Evolutionary conservation across 2,888 invertebrate species (phyloP), one percentile per base, ranked within the genome.

Genomic region (Andrena hattorfiana): DNA sequence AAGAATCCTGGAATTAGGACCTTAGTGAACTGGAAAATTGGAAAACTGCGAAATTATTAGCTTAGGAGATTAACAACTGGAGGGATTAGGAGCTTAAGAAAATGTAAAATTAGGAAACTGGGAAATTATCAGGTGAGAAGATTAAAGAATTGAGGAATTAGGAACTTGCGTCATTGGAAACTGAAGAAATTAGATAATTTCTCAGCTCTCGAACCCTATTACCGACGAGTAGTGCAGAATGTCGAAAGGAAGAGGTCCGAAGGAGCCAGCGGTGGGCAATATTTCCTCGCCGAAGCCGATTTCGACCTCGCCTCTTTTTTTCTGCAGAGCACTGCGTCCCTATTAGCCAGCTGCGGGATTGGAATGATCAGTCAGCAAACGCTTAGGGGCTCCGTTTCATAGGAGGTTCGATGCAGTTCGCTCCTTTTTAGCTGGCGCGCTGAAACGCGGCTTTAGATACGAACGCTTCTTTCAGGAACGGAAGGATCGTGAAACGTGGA

Each of bases 401-500:
- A 16, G 78, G 67, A 67, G 56, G 67, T 70, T 80, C 70, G 71
- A 67, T 56, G 63, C 30, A 23, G 13, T 54, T 30, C 75, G n/a
- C 23, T 42, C 51, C 23, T 35, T 66, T 77, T 60, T 51, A 20
- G n/a, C 35, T 42, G 10, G 4, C 16, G 16, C 16, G 63, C 20
- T 78, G 75, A 62, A 63, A 75, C 51, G 35, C 60, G 28, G 51
- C 60, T 51, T 67, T 32, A 1, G 56, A 32, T 16, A 28, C 59
- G 59, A 75, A 63, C 54, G 35, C 69, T 72, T 62, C 66, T 60
- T 26, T 67, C 66, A 30, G 28, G 66, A 73, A 71, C 70, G 62
- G 56, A 67, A 48, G 56, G 48, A 63, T 68, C 48, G 64, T 59
- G 69, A 69, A 77, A 75, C 48, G 63, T 68, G 60, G 62, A 64